Percentiles rank a stretch among this genome's conserved stretches.
These are phyloP conservation scores for Drosophila ustulata DNA, from an alignment of 2,888 invertebrate genomes.

Conservation along the genomic window DNA sequence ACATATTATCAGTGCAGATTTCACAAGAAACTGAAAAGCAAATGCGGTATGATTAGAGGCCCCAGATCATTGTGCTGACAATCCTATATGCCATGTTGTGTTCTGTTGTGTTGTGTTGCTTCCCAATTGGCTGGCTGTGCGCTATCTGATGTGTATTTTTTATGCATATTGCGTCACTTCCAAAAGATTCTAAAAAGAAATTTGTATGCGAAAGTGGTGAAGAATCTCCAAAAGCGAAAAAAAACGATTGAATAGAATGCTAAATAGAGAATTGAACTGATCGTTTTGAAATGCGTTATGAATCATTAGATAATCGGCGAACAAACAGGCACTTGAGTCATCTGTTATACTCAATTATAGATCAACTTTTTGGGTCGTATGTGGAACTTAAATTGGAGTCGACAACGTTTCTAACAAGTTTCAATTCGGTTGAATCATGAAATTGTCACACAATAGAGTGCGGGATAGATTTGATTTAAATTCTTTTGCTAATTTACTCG, in stretches of 20 bases:
- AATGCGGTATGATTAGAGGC: background rate
- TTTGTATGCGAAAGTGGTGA: conserved; percentile 9
- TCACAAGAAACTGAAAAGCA: conserved; percentile 2
- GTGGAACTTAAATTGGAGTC: background rate
- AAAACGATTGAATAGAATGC: background rate
- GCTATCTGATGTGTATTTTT: background rate
- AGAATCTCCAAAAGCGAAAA: background rate
- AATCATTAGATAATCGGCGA: conserved; percentile 11
- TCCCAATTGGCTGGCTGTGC: conserved; percentile 8
- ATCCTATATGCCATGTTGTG: background rate
- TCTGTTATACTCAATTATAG: background rate
- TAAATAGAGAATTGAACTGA: background rate
- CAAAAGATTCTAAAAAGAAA: background rate
- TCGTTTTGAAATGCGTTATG: conserved; percentile 5
- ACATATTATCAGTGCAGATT: background rate
- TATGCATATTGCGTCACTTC: conserved; percentile 19
- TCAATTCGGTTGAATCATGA: conserved; percentile 7
- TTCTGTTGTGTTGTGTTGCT: conserved; percentile 1
- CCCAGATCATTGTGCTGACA: conserved; percentile 1
- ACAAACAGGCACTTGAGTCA: background rate
- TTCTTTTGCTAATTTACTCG: conserved; percentile 8
- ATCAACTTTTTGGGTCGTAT: background rate
- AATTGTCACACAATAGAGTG: conserved; percentile 8
- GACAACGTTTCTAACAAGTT: conserved; percentile 10
- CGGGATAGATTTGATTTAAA: conserved; percentile 1